A percentile compares a stretch with the other conserved stretches of the same genome.
These are phyloP conservation scores for Arremon brunneinucha DNA, from an alignment of 2,797 vertebrate genomes.

Conservation along the genomic window DNA sequence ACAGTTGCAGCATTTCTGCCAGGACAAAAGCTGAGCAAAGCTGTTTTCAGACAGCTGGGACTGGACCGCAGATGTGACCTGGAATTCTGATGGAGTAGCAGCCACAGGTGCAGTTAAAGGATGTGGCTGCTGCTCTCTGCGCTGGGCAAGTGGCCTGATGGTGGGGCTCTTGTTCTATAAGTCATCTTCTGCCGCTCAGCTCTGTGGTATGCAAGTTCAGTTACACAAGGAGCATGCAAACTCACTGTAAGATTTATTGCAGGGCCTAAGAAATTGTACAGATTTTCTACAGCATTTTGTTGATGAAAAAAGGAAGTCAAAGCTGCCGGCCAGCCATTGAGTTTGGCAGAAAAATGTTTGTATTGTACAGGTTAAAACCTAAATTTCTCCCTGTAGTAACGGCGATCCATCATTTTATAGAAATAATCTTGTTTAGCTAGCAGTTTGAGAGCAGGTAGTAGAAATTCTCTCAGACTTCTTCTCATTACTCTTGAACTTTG, in stretches of 20 bases:
- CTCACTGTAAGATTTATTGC: neutral
- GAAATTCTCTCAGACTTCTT: neutral
- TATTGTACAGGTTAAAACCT: neutral
- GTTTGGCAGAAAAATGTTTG: neutral
- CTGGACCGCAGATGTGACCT: accelerated
- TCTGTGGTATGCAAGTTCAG: accelerated
- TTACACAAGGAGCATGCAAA: neutral
- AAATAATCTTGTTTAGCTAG: neutral
- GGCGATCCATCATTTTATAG: neutral
- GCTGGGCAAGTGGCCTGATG: neutral
- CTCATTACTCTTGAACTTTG: neutral
- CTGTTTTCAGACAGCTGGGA: neutral
- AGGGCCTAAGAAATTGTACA: neutral
- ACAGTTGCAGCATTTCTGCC: neutral
- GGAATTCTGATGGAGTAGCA: neutral
- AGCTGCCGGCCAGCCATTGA: neutral
- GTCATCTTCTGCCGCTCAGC: accelerated
- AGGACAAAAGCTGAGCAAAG: neutral
- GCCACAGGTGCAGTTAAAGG: accelerated
- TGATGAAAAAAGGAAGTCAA: neutral
- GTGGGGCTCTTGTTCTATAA: neutral
- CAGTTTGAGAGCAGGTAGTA: neutral
- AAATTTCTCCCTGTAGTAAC: neutral
- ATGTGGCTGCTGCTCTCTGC: neutral
- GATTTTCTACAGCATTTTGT: neutral